Conservation (phyloP, 2,113 vertebrate species). For the Dissostichus mawsoni region DNA sequence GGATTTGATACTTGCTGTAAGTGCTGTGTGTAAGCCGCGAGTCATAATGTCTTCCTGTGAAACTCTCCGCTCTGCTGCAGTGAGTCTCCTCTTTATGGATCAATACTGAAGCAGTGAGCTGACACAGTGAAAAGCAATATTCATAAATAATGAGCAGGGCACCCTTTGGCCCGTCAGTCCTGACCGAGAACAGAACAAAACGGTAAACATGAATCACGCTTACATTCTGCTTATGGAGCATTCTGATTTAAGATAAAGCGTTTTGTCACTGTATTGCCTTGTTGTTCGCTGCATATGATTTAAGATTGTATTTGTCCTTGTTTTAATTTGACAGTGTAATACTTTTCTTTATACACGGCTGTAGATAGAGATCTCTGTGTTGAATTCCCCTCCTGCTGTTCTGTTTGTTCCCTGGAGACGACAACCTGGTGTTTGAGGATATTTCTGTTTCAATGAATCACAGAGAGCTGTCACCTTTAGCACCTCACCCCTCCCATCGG, state of each 20-base stretch:
- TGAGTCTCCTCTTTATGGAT: conserved; percentile 78
- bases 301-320: background rate
- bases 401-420: conserved; percentile 48
- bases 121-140: conserved; percentile 87
- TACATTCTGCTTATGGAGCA: background rate
- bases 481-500: conserved; percentile 44
- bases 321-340: conserved; percentile 10
- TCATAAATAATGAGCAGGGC: conserved; percentile 91
- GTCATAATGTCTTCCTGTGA: conserved; percentile 45
- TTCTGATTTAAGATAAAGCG: conserved; percentile 16
- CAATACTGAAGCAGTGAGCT: conserved; percentile 87
- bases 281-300: background rate
- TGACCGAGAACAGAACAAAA: conserved; percentile 30
- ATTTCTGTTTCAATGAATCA: conserved; percentile 62
- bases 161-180: conserved; percentile 66
- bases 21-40: conserved; percentile 22
- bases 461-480: conserved; percentile 56
- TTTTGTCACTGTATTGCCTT: background rate
- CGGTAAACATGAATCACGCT: background rate
- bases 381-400: conserved; percentile 50
- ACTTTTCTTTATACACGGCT: conserved; percentile 30
- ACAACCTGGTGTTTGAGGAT: conserved; percentile 53
- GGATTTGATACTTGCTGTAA: conserved; percentile 20
- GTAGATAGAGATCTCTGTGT: conserved; percentile 22
- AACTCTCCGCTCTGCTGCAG: conserved; percentile 52